Evolutionary conservation across 2,888 invertebrate species (phyloP), one percentile per base, ranked within the genome.

Genomic region (Melolontha melolontha): DNA sequence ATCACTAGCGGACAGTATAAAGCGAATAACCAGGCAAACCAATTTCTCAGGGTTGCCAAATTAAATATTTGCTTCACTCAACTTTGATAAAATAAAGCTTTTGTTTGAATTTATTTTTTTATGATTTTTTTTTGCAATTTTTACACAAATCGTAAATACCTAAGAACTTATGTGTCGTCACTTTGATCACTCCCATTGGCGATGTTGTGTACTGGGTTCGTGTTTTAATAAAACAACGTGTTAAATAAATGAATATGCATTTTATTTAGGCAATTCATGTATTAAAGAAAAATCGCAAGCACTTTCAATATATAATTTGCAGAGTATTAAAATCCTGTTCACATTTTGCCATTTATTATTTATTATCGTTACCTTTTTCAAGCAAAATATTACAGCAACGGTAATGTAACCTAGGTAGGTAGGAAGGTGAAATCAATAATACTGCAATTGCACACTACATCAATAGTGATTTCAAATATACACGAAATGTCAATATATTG

Each of bases 211-310:
- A 34, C 29, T 7, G 49, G 10, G 63, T 29, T 10, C 10, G 7
- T 52, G 40, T 40, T 5, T 6, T 1, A 64, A 68, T 29, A 54
- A 66, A 71, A 70, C 67, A 68, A 47, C 22, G 16, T 44, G 41
- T 42, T 71, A 73, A 75, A 75, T 75, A 75, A 76, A 76, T 75
- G 76, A 75, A 73, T 77, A 77, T 77, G 76, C 75, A 74, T 74
- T 76, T 76, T 76, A 76, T 77, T 75, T 75, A 74, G 76, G 74
- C 75, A 76, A 75, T 75, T 73, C 72, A 73, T 74, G 72, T 75
- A 75, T 70, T 72, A 75, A 75, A 74, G 73, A 72, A 72, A 34
- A 70, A 68, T 69, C 69, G 72, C 72, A 73, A 73, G 74, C 72
- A 67, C 67, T 67, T 70, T 70, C 70, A 70, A 70, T 72, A 72